Evolutionary conservation across 2,888 invertebrate species (phyloP).

Genomic region (Pachymerium ferrugineum): DNA sequence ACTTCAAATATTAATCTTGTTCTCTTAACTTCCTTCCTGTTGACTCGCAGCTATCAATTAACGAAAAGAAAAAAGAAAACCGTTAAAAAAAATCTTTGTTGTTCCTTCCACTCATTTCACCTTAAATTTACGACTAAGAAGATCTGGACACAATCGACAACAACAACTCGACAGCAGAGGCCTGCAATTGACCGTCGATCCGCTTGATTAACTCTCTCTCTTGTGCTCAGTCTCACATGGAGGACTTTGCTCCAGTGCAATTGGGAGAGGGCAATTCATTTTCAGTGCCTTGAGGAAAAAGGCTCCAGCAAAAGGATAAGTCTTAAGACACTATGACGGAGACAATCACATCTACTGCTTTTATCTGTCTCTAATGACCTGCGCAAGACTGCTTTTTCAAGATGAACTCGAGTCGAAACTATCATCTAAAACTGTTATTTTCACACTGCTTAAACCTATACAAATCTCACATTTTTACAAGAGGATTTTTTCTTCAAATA

Average conservation of each 20-base stretch:
- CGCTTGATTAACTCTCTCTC: constrained; percentile 6
- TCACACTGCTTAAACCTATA: too few species aligned
- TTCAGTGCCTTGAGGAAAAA: not conserved
- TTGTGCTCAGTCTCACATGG: not conserved
- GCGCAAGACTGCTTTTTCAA: constrained; percentile 13
- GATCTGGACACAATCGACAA: constrained; percentile 8
- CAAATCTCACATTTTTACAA: too few species aligned
- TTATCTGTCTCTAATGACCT: constrained; percentile 13
- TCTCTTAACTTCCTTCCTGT: too few species aligned
- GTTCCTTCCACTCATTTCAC: not conserved
- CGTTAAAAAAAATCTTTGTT: not conserved
- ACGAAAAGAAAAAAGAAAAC: not conserved
- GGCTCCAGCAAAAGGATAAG: not conserved
- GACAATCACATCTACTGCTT: constrained; percentile 9
- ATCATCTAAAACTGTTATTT: not conserved
- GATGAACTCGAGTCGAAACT: not conserved
- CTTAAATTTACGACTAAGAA: not conserved
- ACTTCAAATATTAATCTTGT: too few species aligned
- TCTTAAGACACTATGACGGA: not conserved
- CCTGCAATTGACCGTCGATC: constrained; percentile 3
- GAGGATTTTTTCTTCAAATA: too few species aligned
- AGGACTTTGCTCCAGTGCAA: not conserved
- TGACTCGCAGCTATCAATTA: too few species aligned
- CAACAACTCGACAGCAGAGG: constrained; percentile 1
- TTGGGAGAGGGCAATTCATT: not conserved